These are phyloP conservation scores for Bombus sibiricus DNA, from an alignment of 1,140 invertebrate genomes.

Conservation along the genomic window DNA sequence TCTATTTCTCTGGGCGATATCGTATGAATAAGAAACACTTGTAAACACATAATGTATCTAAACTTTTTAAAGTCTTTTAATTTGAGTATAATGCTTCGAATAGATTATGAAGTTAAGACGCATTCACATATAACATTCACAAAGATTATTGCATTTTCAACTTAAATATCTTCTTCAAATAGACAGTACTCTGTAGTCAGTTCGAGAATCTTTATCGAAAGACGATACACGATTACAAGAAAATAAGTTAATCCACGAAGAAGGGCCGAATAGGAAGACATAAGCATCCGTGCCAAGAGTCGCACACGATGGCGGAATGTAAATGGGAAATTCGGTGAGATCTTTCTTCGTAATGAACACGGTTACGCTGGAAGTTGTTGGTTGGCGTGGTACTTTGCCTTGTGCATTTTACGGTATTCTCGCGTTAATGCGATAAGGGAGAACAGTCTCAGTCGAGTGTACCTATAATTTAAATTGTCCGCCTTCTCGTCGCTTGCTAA, in stretches of 20 bases:
- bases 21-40: no score
- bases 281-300: slow-evolving; percentile 52
- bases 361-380: slow-evolving; percentile 56
- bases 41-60: no score
- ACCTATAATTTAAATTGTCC: slow-evolving; percentile 67
- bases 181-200: no score
- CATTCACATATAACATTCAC: no score
- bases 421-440: slow-evolving; percentile 66
- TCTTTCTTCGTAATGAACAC: slow-evolving; percentile 62
- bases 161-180: no score
- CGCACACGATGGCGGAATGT: slow-evolving; percentile 56
- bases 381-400: slow-evolving; percentile 42
- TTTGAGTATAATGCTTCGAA: no score
- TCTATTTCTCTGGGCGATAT: no score
- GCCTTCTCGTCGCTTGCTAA: slow-evolving; percentile 61
- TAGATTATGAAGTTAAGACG: no score
- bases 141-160: no score
- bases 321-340: slow-evolving; percentile 63
- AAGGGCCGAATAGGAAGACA: slow-evolving; percentile 14
- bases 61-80: no score
- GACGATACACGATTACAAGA: slow-evolving; percentile 24
- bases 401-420: slow-evolving; percentile 64
- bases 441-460: slow-evolving; percentile 56
- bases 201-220: not conserved
- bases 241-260: slow-evolving; percentile 33